A percentile compares a stretch with the other conserved stretches of the same genome.
Evolutionary conservation across 35 echinoderm and acorn worm genomes (phyloP).

Genomic region (Apostichopus parvimensis): DNA sequence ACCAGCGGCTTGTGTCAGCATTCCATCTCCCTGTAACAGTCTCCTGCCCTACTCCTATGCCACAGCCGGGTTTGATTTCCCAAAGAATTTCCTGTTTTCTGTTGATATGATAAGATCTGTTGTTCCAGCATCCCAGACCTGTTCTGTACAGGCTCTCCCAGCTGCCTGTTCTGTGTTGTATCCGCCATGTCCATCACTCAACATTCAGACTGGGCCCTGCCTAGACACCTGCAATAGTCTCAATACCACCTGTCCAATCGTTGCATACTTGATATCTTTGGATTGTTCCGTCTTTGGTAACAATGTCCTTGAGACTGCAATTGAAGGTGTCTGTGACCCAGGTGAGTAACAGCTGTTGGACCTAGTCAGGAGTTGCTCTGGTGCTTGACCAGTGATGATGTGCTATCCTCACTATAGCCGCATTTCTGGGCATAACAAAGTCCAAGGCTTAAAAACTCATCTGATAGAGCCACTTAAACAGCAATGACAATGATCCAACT

Average conservation of each 20-base stretch:
- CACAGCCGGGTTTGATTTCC: neutral
- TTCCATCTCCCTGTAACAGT: neutral
- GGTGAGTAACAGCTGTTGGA: neutral
- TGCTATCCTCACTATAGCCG: too few species aligned
- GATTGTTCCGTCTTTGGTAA: neutral
- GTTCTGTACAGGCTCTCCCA: neutral
- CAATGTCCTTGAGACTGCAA: neutral
- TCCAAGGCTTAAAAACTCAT: too few species aligned
- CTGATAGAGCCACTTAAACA: too few species aligned
- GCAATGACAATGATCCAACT: too few species aligned
- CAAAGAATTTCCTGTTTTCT: neutral
- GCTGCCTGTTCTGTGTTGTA: slow-evolving; percentile 14
- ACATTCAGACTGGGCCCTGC: slow-evolving; percentile 1
- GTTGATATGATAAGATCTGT: slow-evolving; percentile 19
- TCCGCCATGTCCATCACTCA: slow-evolving; percentile 23
- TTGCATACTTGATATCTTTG: slow-evolving; percentile 1
- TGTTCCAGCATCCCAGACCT: neutral
- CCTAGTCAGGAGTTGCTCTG: too few species aligned
- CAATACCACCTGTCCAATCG: neutral
- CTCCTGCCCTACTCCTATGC: neutral
- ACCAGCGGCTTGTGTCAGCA: neutral
- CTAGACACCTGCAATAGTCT: neutral
- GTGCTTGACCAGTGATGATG: too few species aligned
- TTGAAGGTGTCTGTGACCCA: slow-evolving; percentile 1
- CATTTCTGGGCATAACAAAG: too few species aligned